phyloP scores from a whole-genome alignment of 2,113 vertebrate genomes.

The Caracal caracal region DNA sequence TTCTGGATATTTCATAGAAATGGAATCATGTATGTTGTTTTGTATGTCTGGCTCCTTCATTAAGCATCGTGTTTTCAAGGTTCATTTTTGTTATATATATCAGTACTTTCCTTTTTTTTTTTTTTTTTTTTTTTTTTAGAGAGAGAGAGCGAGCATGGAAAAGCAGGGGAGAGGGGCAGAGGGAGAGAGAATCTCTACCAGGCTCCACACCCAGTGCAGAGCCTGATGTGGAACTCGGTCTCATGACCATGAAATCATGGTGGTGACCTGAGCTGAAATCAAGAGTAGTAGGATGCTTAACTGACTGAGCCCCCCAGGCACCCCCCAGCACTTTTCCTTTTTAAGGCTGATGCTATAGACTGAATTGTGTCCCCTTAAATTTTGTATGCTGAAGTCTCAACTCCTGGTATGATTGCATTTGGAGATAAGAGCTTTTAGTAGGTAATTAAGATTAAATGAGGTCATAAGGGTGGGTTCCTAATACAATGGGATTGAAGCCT shows the following conservation, averaged over 20 bases:
- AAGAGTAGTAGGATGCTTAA: too few relatives aligned
- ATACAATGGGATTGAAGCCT: background rate
- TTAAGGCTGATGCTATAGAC: background rate
- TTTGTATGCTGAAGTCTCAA: background rate
- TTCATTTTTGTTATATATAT: background rate
- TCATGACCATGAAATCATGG: too few relatives aligned
- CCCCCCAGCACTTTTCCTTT: background rate
- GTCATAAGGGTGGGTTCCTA: background rate
- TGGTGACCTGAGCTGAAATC: too few relatives aligned
- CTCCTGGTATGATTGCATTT: background rate
- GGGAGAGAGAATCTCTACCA: too few relatives aligned
- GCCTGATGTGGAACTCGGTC: too few relatives aligned
- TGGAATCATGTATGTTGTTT: background rate
- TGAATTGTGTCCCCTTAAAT: background rate
- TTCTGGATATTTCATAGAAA: background rate
- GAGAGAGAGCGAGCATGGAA: too few relatives aligned
- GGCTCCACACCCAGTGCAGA: too few relatives aligned
- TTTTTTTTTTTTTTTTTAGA: too few relatives aligned
- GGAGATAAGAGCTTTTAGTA: background rate
- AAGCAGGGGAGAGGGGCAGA: too few relatives aligned
- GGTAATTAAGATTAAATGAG: constrained; percentile 20
- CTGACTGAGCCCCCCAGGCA: too few relatives aligned
- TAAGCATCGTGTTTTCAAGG: background rate
- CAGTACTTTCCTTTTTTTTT: background rate
- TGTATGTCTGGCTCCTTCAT: background rate